Base-by-base conservation (phyloP, 2,888 invertebrate species). In the Ormyrus nitidulus region DNA sequence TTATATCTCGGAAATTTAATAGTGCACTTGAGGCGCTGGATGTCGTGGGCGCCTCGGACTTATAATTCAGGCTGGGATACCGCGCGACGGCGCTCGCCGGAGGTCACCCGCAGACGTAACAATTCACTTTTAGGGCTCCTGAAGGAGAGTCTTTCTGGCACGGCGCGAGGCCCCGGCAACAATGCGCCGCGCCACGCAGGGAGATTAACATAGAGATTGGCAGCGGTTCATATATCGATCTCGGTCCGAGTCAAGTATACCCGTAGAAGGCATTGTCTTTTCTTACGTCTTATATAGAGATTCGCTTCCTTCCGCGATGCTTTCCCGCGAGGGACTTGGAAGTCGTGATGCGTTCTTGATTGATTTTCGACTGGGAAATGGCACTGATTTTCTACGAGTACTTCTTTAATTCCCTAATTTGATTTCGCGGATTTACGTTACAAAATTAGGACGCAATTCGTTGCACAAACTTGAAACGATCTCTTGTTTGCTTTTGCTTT, bases 71-170 rank as follows among this genome's bases (percentile, higher is more conserved):
- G 9, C 85, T 81, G 84, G 83, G 19, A 19, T 19, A 34, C 84
- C 84, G 84, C 84, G 82, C 82, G 34, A 4, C 34, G 83, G 79
- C 80, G 87, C 85, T 87, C 87, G 88, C 87, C 59, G 88, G 87
- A 86, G 90, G 89, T 90, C 90, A 90, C 86, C 88, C 90, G 87
- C 90, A 90, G 90, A 90, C 90, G 90, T 88, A 90, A 90, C 90
- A 90, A 90, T 90, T 90, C 90, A 90, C 89, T 90, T 90, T 90
- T 89, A 90, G 89, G 88, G 89, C 79, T 88, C 87, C 90, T 90
- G 87, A 86, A 89, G 85, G 85, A 85, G 82, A 68, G 77, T 76
- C 79, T 80, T 81, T 83, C 85, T 86, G 87, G 83, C 84, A 85
- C 80, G 80, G 81, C 73, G 82, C 13, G 13, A 13, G 2, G 34